Conservation (phyloP, 2,888 invertebrate genomes). For the Fissipunctia ypsillon region DNA sequence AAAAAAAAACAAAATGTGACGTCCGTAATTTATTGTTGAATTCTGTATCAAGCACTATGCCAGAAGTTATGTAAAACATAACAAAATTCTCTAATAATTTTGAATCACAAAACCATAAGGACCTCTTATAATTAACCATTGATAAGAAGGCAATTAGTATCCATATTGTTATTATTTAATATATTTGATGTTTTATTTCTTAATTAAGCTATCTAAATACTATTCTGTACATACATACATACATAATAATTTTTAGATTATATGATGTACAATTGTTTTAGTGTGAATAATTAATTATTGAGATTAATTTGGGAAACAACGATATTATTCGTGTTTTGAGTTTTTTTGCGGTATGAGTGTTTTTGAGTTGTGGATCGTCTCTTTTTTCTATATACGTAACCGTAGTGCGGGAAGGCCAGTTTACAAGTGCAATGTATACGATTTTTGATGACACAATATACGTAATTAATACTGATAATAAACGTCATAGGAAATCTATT, state of each 20-base stretch:
- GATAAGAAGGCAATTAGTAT: constrained; percentile 90
- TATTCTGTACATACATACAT: constrained; percentile 90
- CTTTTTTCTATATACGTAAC: constrained; percentile 76
- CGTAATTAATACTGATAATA: constrained; percentile 89
- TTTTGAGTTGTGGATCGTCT: constrained; percentile 82
- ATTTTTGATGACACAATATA: constrained; percentile 90
- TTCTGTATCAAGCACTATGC: constrained; percentile 77
- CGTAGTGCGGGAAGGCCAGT: constrained; percentile 88
- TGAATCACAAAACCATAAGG: constrained; percentile 90
- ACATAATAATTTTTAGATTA: constrained; percentile 87
- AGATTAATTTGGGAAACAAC: constrained; percentile 86
- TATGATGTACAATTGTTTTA: constrained; percentile 90
- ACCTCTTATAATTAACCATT: constrained; percentile 91
- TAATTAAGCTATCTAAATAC: constrained; percentile 88
- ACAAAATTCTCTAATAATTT: constrained; percentile 77
- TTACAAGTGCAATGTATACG: constrained; percentile 91
- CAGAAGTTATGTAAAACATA: constrained; percentile 62
- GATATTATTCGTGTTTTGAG: constrained; percentile 76
- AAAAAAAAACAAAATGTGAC: constrained; percentile 54
- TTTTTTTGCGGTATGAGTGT: constrained; percentile 80
- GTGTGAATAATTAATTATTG: constrained; percentile 89
- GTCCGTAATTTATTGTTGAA: constrained; percentile 70
- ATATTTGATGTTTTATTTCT: constrained; percentile 90
- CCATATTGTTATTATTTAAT: constrained; percentile 91
- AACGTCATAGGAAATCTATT: constrained; percentile 87